Base-by-base conservation (phyloP, 2,113 vertebrate genomes). In the Albula goreensis region DNA sequence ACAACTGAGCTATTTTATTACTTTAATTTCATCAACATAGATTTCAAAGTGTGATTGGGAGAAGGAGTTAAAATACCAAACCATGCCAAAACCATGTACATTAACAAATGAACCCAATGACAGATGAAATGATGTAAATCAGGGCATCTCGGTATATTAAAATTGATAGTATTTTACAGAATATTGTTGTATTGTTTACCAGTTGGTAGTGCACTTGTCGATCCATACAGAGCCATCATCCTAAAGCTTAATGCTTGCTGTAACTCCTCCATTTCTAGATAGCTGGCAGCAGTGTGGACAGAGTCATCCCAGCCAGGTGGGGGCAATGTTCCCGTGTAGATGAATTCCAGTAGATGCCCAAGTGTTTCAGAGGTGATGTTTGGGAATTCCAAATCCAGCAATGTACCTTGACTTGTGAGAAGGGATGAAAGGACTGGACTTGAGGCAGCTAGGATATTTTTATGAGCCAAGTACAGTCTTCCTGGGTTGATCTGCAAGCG, bases 391-490 rank as follows among this genome's bases (percentile, higher is more conserved):
- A 95, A 89, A 74, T 95, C 93, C 86, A 95, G 86, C 78, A 95
- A 66, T 19, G 85, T 88, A 2, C 94, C 91, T 78, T 88, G 22
- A 84, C 90, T 92, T 51, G 91, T 89, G 74, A 95, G 86, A 17
- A 95, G 90, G 79, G 92, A 91, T 8, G 93, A 93, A 15, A 94
- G 88, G 17, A 95, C 92, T 50, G 94, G 94, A 88, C 95, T 95
- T 6, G 91, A 94, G 19, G 93, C 95, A 79, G 95, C 93, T 31
- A 95, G 89, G 51, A 95, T 88, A 88, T 92, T 93, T 88, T 92
- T 95, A 81, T 70, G 50, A 52, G 92, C 95, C 53, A 90, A 90
- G 81, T 93, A 92, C 13, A 95, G 90, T 1, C 86, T 90, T 50
- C 86, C 88, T 1, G 92, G 90, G 51, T 78, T 87, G 25, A 90